Conservation (phyloP, 2,797 vertebrate species). For the Cichlasoma orientale region DNA sequence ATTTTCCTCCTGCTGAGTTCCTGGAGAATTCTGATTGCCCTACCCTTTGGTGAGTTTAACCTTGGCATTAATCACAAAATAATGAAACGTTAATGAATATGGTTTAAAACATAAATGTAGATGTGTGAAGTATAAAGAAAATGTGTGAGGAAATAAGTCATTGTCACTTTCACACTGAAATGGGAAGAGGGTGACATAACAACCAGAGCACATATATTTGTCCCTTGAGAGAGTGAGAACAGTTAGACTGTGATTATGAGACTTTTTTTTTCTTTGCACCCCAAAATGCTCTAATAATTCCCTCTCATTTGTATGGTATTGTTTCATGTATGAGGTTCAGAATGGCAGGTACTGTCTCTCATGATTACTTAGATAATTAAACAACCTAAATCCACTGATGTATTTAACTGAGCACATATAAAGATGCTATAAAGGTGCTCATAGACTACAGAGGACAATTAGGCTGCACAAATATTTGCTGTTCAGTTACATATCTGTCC, state of each 20-base stretch:
- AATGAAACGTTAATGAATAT: neutral
- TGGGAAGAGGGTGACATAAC: neutral
- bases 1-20: constrained; percentile 9
- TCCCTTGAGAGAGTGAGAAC: constrained; percentile 57
- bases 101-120: neutral
- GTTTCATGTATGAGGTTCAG: neutral
- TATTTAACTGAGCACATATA: neutral
- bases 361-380: no score
- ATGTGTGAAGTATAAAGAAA: neutral
- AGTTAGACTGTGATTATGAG: constrained; percentile 41
- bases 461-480: neutral
- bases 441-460: neutral
- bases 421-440: neutral
- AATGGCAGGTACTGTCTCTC: no score
- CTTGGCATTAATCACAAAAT: neutral
- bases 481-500: neutral
- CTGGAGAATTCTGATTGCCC: neutral
- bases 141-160: neutral
- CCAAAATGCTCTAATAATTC: neutral
- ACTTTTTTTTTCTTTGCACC: constrained; percentile 7
- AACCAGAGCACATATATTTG: constrained; percentile 4
- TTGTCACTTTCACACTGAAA: neutral
- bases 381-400: neutral
- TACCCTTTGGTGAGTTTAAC: neutral
- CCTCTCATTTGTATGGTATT: neutral